Evolutionary conservation across 2,888 invertebrate genomes (phyloP).

Genomic region (Onchidella celtica): DNA sequence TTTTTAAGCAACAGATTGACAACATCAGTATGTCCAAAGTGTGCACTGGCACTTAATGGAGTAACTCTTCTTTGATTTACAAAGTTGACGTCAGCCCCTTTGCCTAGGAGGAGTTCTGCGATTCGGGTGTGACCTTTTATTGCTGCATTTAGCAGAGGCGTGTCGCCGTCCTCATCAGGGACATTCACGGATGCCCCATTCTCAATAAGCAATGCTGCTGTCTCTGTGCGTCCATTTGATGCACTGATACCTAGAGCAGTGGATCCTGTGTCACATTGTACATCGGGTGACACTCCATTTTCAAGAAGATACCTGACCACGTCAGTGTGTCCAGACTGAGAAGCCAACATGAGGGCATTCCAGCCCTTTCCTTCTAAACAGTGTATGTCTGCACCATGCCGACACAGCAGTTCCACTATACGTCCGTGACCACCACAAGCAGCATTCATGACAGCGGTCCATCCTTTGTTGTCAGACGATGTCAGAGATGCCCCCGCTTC

Average conservation of each 20-base stretch:
- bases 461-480: neutral
- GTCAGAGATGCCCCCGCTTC: neutral
- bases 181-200: neutral
- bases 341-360: conserved; percentile 24
- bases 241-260: neutral
- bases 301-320: neutral
- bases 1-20: neutral
- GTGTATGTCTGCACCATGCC: neutral
- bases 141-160: neutral
- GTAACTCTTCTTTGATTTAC: neutral
- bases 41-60: neutral
- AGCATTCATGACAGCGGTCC: neutral
- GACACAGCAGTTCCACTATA: neutral
- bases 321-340: conserved; percentile 20
- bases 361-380: neutral
- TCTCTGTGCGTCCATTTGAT: neutral
- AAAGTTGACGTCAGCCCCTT: conserved; percentile 9
- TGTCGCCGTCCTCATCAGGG: neutral
- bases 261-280: neutral
- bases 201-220: neutral
- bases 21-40: neutral
- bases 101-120: neutral
- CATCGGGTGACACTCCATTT: neutral
- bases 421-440: conserved; percentile 8
- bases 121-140: neutral